These are phyloP conservation scores for Cryptotermes secundus DNA, from an alignment of 1,140 invertebrate genomes.

Conservation along the genomic window DNA sequence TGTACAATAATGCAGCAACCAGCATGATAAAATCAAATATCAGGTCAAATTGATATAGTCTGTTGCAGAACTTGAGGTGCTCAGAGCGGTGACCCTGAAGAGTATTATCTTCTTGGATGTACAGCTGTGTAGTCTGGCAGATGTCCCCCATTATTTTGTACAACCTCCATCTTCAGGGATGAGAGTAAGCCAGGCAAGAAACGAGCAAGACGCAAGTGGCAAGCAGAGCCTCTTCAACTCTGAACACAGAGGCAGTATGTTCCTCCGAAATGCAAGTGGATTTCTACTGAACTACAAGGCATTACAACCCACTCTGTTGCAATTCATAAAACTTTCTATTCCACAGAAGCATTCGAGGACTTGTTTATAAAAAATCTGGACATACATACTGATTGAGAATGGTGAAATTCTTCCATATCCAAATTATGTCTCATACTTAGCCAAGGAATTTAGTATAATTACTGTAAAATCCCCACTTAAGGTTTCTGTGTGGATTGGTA, in stretches of 20 bases:
- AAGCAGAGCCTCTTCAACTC: too few species aligned
- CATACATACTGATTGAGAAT: neutral
- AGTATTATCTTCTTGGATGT: too few species aligned
- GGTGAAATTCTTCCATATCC: neutral
- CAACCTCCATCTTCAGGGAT: neutral
- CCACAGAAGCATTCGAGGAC: neutral
- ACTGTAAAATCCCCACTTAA: too few species aligned
- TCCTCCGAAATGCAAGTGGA: too few species aligned
- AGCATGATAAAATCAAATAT: neutral
- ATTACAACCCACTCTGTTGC: too few species aligned
- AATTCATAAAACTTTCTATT: slow-evolving; percentile 2
- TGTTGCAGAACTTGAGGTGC: neutral
- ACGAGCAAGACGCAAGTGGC: neutral
- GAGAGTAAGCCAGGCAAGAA: neutral
- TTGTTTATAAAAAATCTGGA: neutral
- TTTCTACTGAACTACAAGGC: too few species aligned
- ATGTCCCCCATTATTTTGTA: too few species aligned
- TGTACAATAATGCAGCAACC: neutral
- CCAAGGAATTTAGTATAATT: neutral
- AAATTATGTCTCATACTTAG: neutral
- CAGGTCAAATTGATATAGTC: neutral
- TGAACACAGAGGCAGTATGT: too few species aligned
- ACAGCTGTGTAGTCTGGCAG: too few species aligned
- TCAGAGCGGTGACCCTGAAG: too few species aligned
- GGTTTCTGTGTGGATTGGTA: too few species aligned